These are phyloP conservation scores for Rousettus madagascariensis DNA, from an alignment of 2,797 vertebrate species.

Conservation along the genomic window DNA sequence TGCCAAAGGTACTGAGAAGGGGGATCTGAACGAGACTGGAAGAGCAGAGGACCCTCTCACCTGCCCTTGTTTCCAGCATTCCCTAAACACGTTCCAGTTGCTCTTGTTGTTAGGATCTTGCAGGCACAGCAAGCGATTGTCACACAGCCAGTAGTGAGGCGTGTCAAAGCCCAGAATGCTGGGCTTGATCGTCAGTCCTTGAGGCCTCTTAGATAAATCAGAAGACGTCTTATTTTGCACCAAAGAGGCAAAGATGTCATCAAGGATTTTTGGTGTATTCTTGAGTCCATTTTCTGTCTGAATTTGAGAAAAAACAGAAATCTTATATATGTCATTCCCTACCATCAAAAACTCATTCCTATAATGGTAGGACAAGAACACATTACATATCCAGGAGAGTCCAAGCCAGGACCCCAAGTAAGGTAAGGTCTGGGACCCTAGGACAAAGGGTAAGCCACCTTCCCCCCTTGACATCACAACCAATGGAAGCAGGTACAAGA, in stretches of 20 bases:
- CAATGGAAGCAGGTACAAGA: not conserved
- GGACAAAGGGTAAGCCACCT: not conserved
- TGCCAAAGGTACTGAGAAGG: not conserved
- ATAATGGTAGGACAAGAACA: not conserved
- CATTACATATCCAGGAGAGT: not conserved
- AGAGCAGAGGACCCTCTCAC: constrained; percentile 65
- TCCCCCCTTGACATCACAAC: not conserved
- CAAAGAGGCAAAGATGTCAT: constrained; percentile 89
- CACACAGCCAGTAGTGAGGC: constrained; percentile 88
- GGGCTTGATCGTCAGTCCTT: constrained; percentile 86
- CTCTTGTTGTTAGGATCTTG: constrained; percentile 88
- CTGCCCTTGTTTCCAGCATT: constrained; percentile 91
- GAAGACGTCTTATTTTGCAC: constrained; percentile 85
- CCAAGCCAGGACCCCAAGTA: not conserved
- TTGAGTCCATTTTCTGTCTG: constrained; percentile 86
- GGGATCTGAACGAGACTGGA: not conserved
- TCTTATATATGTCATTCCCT: constrained; percentile 34
- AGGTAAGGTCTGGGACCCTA: not conserved
- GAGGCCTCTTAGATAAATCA: constrained; percentile 83
- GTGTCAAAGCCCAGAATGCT: constrained; percentile 87
- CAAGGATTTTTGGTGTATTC: constrained; percentile 87
- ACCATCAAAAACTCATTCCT: not conserved
- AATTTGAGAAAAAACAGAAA: constrained; percentile 35
- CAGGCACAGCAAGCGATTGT: constrained; percentile 86
- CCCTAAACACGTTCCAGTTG: constrained; percentile 89